Percentiles rank a stretch among this genome's conserved stretches.
These are phyloP conservation scores for Hemiprocne comata DNA, from an alignment of 2,113 vertebrate species.

Conservation along the genomic window DNA sequence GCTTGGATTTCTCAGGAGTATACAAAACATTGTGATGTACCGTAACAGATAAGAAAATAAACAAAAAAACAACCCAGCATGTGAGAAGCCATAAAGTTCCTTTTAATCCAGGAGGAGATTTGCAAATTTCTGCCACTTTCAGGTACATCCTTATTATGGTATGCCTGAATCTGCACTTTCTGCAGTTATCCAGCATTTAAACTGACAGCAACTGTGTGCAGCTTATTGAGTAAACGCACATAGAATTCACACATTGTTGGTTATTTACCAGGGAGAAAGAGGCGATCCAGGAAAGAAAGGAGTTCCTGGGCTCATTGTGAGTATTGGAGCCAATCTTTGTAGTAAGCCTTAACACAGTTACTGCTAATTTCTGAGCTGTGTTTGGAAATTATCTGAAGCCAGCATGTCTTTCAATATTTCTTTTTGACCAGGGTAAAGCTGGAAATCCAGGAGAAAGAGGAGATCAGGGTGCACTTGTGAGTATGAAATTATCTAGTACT, in stretches of 20 bases:
- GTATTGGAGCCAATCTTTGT: conserved; percentile 55
- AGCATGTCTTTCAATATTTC: conserved; percentile 22
- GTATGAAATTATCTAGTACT: conserved; percentile 61
- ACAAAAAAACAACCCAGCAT: neutral
- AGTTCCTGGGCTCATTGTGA: conserved; percentile 85
- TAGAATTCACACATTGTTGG: conserved; percentile 1
- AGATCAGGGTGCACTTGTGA: conserved; percentile 83
- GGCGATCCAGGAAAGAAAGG: conserved; percentile 87
- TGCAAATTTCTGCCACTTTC: neutral
- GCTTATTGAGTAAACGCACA: neutral
- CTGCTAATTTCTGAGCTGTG: neutral
- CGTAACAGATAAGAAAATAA: neutral
- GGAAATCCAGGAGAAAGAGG: conserved; percentile 90
- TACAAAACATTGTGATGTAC: neutral
- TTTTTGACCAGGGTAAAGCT: conserved; percentile 85
- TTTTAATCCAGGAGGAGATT: neutral
- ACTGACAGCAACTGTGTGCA: neutral
- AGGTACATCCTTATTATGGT: neutral
- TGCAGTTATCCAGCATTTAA: neutral
- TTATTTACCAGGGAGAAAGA: conserved; percentile 86
- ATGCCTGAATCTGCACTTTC: neutral
- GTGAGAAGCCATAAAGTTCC: neutral
- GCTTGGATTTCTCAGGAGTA: neutral
- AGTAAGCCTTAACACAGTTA: neutral
- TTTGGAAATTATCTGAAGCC: neutral